These are phyloP conservation scores for Solea solea DNA, from an alignment of 2,113 vertebrate species.

Conservation along the genomic window DNA sequence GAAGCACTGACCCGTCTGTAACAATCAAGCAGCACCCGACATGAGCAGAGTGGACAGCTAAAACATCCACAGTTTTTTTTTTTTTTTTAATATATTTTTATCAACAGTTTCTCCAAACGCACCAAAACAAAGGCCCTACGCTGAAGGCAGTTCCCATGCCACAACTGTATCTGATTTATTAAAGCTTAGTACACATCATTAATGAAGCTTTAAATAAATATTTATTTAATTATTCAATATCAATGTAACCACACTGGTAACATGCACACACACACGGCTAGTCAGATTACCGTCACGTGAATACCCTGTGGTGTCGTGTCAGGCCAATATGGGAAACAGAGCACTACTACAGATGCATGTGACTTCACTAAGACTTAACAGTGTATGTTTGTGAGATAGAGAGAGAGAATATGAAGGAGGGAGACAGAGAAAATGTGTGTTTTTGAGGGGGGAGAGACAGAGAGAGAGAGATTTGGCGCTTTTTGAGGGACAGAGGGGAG, in stretches of 20 bases:
- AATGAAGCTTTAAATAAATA: not conserved
- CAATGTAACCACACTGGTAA: not conserved
- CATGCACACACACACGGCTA: not conserved
- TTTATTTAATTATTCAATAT: not conserved
- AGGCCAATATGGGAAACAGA: constrained; percentile 18
- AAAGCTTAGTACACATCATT: no score
- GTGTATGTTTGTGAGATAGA: not conserved
- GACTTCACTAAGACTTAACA: constrained; percentile 29
- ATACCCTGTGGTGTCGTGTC: constrained; percentile 17
- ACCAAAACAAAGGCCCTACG: no score
- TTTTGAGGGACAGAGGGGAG: not conserved
- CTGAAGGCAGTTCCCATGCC: no score
- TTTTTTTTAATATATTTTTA: no score
- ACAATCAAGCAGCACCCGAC: no score
- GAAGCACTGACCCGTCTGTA: no score
- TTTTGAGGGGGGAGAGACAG: not conserved
- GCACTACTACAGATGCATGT: constrained; percentile 38
- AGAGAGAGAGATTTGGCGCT: not conserved
- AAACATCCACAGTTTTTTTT: no score
- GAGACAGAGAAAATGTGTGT: constrained; percentile 3
- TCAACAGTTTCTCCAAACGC: no score
- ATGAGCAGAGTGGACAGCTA: no score
- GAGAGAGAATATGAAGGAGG: not conserved
- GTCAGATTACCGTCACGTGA: constrained; percentile 29
- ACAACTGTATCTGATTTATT: no score